phyloP scores from a whole-genome alignment of 1,140 invertebrate species.

The Aphis gossypii region DNA sequence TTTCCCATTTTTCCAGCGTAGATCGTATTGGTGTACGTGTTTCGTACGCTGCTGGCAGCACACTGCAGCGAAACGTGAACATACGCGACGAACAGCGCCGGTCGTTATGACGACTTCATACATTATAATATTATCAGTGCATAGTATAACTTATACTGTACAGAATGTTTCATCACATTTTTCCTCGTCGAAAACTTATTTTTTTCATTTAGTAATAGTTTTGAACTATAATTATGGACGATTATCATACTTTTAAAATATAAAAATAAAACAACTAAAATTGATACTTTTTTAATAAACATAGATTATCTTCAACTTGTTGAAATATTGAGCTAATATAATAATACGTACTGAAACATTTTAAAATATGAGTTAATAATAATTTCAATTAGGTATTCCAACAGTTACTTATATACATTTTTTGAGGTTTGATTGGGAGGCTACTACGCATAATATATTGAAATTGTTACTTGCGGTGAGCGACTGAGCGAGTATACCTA shows the following conservation, averaged over 20 bases:
- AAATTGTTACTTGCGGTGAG: background rate
- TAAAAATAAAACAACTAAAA: background rate
- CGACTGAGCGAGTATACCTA: background rate
- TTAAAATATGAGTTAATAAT: background rate
- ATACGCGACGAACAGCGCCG: background rate
- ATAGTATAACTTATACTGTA: background rate
- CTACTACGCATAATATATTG: too few species aligned
- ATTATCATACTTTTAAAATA: background rate
- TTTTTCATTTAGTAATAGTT: background rate
- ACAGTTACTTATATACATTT: background rate
- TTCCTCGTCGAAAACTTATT: background rate
- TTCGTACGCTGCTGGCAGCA: background rate
- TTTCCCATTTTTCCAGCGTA: background rate
- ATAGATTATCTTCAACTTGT: background rate
- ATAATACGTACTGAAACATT: background rate
- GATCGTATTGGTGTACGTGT: background rate
- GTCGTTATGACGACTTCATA: background rate
- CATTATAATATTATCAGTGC: background rate
- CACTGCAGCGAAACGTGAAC: background rate
- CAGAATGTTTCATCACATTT: background rate
- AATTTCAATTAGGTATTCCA: background rate
- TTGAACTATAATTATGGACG: background rate
- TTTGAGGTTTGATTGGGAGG: background rate
- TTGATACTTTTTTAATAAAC: background rate
- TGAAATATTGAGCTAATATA: background rate